A percentile compares a stretch with the other conserved stretches of the same genome.
These are phyloP conservation scores for Lithophane ornitopus DNA, from an alignment of 2,888 invertebrate species.

Conservation along the genomic window DNA sequence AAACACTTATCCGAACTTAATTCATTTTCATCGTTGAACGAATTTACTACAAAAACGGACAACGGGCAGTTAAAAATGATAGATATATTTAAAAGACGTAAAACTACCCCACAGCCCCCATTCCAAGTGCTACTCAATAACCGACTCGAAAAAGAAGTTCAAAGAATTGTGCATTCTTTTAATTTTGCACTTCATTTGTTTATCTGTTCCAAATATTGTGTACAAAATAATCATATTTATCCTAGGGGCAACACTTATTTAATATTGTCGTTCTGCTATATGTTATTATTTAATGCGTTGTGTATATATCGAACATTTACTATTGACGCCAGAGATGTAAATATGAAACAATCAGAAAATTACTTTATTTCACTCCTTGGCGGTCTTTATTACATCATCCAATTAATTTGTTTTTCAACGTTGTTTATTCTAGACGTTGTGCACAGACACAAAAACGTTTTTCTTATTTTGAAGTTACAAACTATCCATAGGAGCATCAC, in stretches of 20 bases:
- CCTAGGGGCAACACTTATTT: constrained; percentile 8
- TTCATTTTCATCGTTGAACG: not conserved
- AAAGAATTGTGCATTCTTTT: constrained; percentile 18
- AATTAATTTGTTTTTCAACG: not conserved
- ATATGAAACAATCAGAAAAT: not conserved
- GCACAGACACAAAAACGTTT: constrained; percentile 6
- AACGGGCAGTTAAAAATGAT: not conserved
- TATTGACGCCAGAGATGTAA: not conserved
- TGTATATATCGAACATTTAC: not conserved
- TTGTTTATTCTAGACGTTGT: constrained; percentile 7
- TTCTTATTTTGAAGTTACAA: constrained; percentile 27
- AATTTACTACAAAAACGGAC: not conserved
- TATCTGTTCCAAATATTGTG: constrained; percentile 26
- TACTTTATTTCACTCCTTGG: not conserved
- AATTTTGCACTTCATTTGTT: constrained; percentile 15
- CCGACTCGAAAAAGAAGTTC: constrained; percentile 10
- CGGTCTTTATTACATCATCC: not conserved
- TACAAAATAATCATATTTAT: constrained; percentile 18
- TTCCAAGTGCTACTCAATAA: constrained; percentile 3
- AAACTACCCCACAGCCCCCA: not conserved
- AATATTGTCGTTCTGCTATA: not conserved
- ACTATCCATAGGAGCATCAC: not conserved
- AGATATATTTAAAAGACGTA: not conserved
- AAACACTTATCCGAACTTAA: not conserved
- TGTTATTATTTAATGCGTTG: not conserved